Evolutionary conservation across 2,888 invertebrate genomes (phyloP), one percentile per base, ranked within the genome.

Genomic region (Corbicula japonica): DNA sequence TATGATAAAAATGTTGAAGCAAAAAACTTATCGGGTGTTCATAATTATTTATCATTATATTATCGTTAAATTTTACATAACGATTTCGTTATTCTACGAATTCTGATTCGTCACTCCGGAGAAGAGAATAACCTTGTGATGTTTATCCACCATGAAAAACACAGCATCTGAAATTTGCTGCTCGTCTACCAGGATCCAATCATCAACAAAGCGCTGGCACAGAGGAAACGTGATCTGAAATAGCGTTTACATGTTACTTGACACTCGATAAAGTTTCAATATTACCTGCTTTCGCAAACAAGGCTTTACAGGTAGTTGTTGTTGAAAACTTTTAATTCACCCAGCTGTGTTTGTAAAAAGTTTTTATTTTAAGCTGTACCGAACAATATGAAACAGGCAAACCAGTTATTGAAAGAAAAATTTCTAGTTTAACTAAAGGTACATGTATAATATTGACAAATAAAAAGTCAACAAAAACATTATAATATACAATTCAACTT

Each of bases 101-200:
- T n/a, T n/a, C n/a, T n/a, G n/a, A n/a, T n/a, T n/a, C n/a, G n/a
- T n/a, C n/a, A n/a, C n/a, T n/a, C n/a, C n/a, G n/a, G n/a, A n/a
- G n/a, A n/a, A n/a, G n/a, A n/a, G n/a, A 44, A 44, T 44, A 23
- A 90, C 88, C 86, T 88, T 90, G 35, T 88, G 88, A 65, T 89
- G 88, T 56, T 84, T 75, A 6, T 86, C 79, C 35, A 88, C 30
- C 76, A 90, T 82, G 30, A 80, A 84, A 61, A 78, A 85, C 23
- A 89, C 63, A 18, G 86, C 88, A 38, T 71, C 65, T 1, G 76
- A 84, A 18, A 90, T 90, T 10, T 86, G 71, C 2, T 88, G 84
- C 63, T 90, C 90, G n/a, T 58, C 62, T 1, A 88, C 87, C 23
- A 88, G 38, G 6, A 90, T 78, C 90, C 89, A 90, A 8, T 88